These are phyloP conservation scores for Zaprionus nigranus DNA, from an alignment of 1,140 invertebrate species.

Conservation along the genomic window DNA sequence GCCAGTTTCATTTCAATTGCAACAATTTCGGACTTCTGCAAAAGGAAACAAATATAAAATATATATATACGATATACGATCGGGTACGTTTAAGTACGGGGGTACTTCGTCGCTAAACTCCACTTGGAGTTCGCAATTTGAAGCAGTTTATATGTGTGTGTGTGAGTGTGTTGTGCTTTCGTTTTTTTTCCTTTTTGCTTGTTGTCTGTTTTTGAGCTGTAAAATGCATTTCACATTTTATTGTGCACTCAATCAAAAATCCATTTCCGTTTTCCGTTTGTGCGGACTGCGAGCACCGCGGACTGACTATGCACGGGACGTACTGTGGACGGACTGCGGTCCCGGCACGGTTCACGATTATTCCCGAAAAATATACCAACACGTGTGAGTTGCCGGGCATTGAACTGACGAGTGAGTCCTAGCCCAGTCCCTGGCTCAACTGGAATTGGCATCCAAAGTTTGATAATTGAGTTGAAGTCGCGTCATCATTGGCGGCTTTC, in stretches of 20 bases:
- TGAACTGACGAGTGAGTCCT: constrained; percentile 23
- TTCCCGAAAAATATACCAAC: constrained; percentile 43
- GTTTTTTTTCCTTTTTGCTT: constrained; percentile 31
- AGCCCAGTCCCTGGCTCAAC: constrained; percentile 30
- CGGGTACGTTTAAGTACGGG: neutral
- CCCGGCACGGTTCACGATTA: constrained; percentile 24
- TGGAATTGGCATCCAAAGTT: constrained; percentile 74
- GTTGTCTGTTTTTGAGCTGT: constrained; percentile 64
- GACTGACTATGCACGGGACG: neutral
- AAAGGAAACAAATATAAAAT: constrained; percentile 41
- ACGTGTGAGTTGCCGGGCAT: constrained; percentile 41
- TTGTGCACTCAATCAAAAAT: constrained; percentile 83
- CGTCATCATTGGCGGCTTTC: constrained; percentile 68
- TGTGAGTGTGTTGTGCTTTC: constrained; percentile 15
- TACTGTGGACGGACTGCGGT: neutral
- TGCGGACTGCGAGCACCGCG: neutral
- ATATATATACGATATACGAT: constrained; percentile 14
- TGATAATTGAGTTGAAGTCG: constrained; percentile 78
- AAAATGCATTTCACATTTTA: constrained; percentile 82
- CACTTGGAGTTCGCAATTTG: constrained; percentile 25
- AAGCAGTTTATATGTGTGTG: constrained; percentile 9
- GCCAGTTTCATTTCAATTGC: constrained; percentile 55
- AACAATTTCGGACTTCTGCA: constrained; percentile 41
- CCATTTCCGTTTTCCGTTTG: constrained; percentile 75
- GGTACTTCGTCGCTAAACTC: constrained; percentile 57